These are phyloP conservation scores for Drosophila novamexicana DNA, from an alignment of 1,140 invertebrate genomes.

Conservation along the genomic window DNA sequence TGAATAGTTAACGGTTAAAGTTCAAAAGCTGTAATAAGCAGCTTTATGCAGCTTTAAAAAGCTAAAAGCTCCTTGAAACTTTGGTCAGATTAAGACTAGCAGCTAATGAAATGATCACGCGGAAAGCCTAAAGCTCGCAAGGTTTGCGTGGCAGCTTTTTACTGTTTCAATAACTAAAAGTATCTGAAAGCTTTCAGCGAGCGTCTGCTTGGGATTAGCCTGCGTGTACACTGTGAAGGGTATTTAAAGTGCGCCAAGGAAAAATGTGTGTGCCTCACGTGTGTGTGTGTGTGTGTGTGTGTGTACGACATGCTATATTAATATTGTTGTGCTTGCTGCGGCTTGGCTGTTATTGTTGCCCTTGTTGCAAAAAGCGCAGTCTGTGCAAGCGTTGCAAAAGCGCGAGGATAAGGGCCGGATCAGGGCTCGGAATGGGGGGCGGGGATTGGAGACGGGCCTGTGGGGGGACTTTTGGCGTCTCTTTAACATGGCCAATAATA, in stretches of 20 bases:
- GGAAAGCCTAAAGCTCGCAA: neutral
- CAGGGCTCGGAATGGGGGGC: neutral
- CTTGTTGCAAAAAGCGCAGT: conserved; percentile 15
- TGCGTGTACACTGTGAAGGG: too few relatives aligned
- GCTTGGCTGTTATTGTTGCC: conserved; percentile 10
- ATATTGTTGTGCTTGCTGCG: conserved; percentile 33
- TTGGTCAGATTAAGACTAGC: neutral
- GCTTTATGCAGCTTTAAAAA: neutral
- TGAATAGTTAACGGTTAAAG: too few relatives aligned
- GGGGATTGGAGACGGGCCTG: neutral
- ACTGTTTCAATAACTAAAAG: too few relatives aligned
- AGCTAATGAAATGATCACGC: too few relatives aligned
- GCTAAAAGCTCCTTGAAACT: neutral
- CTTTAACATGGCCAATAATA: conserved; percentile 43
- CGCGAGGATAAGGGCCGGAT: neutral
- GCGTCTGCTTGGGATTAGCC: too few relatives aligned
- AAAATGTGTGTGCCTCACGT: too few relatives aligned
- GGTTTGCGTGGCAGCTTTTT: neutral
- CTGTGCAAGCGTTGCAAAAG: neutral
- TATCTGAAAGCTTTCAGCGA: too few relatives aligned
- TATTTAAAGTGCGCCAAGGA: too few relatives aligned
- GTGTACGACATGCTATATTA: conserved; percentile 23
- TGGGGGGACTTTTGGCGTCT: neutral
- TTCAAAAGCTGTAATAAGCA: neutral
- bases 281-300: neutral